Conservation (phyloP, 2,113 vertebrate genomes). For the Okapia johnstoni region DNA sequence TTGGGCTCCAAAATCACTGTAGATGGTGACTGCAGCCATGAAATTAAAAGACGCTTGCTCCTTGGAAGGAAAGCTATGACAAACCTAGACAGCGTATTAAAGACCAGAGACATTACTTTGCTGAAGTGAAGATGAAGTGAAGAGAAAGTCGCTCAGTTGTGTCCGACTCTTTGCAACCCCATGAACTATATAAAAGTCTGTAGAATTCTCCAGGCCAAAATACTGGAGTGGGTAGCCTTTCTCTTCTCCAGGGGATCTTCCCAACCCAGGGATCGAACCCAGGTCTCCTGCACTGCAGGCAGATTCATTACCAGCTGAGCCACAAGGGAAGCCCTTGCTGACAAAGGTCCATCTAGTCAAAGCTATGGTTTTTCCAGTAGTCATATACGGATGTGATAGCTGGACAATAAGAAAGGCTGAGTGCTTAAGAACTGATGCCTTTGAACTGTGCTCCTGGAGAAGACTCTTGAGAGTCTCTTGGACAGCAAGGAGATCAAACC, state of each 20-base stretch:
- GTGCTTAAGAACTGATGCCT: not conserved
- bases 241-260: not conserved
- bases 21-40: not conserved
- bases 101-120: not conserved
- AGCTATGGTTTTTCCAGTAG: not conserved
- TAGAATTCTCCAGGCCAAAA: not conserved
- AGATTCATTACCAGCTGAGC: not conserved
- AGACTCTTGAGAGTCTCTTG: not conserved
- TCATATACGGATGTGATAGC: not conserved
- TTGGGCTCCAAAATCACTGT: not conserved
- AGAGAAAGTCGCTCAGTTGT: not conserved
- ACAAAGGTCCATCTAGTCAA: not conserved
- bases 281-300: not conserved
- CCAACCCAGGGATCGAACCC: not conserved
- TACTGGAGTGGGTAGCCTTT: not conserved
- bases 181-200: not conserved
- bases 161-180: not conserved
- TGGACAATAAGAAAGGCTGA: not conserved
- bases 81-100: not conserved
- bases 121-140: not conserved
- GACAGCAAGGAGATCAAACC: not conserved
- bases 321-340: not conserved
- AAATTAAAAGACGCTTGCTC: not conserved
- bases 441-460: not conserved
- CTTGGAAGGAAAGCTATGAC: not conserved